Base-by-base conservation (phyloP, 2,113 vertebrate genomes). In the Cervus canadensis region DNA sequence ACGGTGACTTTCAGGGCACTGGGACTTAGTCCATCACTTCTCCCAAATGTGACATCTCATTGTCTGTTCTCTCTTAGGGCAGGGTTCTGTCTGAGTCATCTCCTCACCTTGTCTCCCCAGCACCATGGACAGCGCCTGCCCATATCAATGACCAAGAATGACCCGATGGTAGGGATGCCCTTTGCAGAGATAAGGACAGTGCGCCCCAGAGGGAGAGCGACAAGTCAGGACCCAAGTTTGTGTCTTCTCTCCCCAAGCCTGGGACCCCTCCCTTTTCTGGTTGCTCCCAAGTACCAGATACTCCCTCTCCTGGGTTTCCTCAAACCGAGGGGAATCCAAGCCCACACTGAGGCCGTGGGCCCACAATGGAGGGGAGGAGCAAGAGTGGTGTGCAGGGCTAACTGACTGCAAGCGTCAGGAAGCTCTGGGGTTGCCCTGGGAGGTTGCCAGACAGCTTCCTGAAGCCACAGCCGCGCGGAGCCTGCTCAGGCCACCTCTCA, bases 371-470 rank as follows among this genome's bases (percentile, higher is more conserved):
- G 3, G 9, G 74, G 1, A 13, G 26, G 0, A 9, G 11, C 30
- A 45, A 23, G 16, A 0, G 0, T 0, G 0, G 19, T 2, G 1
- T 4, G 19, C 52, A 52, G 54, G 33, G 23, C 19, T 40, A 4
- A 21, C 67, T 17, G 40, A 8, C 2, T 45, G 7, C 15, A 16
- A 52, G 84, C 54, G 23, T 33, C 83, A 57, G 92, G 54, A 50
- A 78, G 43, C 45, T 64, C 48, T 30, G 0, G 0, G 48, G 45
- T 57, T 15, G 28, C 40, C 2, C 50, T 36, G 45, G 64, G 19
- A 81, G 28, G 8, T 1, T 48, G 74, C 52, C 2, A 4, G 71
- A 43, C 19, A 64, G 14, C 43, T 48, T 12, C 3, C 45, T 15
- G 16, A 64, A 54, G 23, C 10, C 40, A 28, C 36, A 30, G 36